A percentile compares a stretch with the other conserved stretches of the same genome.
phyloP scores from a whole-genome alignment of 2,797 vertebrate genomes.

The Fringilla coelebs region DNA sequence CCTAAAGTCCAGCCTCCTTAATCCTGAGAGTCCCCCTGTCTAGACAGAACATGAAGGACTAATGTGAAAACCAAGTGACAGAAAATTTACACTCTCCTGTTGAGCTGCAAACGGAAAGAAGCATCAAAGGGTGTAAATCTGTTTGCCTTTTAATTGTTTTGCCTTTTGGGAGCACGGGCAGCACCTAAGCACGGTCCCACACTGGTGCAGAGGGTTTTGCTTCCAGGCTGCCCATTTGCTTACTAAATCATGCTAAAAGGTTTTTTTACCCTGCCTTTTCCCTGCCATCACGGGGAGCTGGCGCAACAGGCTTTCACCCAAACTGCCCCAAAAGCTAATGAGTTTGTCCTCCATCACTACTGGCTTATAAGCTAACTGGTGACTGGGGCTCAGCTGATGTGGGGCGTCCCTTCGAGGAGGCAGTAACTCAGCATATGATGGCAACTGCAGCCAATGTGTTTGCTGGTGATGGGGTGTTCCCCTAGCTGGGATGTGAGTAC shows the following conservation, averaged over 20 bases:
- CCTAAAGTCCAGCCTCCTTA: not conserved
- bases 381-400: not conserved
- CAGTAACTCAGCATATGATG: not conserved
- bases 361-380: not conserved
- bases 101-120: not conserved
- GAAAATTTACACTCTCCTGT: not conserved
- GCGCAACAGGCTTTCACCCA: not conserved
- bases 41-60: slow-evolving; percentile 36
- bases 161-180: not conserved
- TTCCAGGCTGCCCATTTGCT: not conserved
- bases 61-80: slow-evolving; percentile 14
- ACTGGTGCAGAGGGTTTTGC: not conserved
- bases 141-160: not conserved
- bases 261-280: not conserved
- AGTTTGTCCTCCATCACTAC: not conserved
- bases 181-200: rapidly evolving
- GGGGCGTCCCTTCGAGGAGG: not conserved
- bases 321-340: not conserved
- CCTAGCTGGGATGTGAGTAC: not conserved
- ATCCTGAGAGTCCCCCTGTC: slow-evolving; percentile 4
- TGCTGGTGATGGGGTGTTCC: rapidly evolving
- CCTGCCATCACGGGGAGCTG: rapidly evolving
- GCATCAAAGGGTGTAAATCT: not conserved
- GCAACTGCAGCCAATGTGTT: not conserved
- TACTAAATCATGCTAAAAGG: not conserved